Base-by-base conservation (phyloP, 2,113 vertebrate genomes). In the Stigmatopora argus region DNA sequence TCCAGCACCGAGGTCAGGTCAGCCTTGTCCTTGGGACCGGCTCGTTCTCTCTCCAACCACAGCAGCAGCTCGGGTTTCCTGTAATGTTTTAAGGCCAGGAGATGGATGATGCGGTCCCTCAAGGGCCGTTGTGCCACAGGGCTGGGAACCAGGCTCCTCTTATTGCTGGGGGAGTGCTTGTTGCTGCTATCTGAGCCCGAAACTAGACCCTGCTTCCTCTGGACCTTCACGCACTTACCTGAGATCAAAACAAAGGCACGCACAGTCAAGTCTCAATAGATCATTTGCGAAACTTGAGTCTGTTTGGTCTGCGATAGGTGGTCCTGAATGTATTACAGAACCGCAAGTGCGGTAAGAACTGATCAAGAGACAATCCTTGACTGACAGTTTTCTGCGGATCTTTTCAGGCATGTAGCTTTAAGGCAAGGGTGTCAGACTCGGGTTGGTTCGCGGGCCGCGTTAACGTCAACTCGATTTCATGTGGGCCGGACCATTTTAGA, bases 201-300 rank as follows among this genome's bases (percentile, higher is more conserved):
- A 2, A 75, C 72, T 64, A 83, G 23, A 47, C 78, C 67, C 8
- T 79, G 86, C 71, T 90, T 90, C 81, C 81, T 79, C 19, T 89
- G 89, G 62, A 90, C 79, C 65, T 90, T 84, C 49, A 90, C 77
- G 31, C 76, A 90, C 85, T 92, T 91, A 77, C 86, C 91, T 91
- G 67, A 66, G 21, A 79, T 65, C 65, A 81, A 81, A 83, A 75
- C 53, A 80, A 79, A 66, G 69, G 19, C 31, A 53, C n/a, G 70
- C 44, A 66, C 52, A 74, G 34, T 47, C 35, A 53, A 53, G 62
- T 73, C 72, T 65, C 23, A 73, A 48, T 2, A 15, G 23, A 17
- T 51, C 35, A 67, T 46, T 55, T 47, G 38, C 51, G 48, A 49
- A 60, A 66, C 52, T 46, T 31, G 60, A 57, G 1, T 15, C 41